Evolutionary conservation across 2,113 vertebrate species (phyloP).

Genomic region (Ctenomys sociabilis): DNA sequence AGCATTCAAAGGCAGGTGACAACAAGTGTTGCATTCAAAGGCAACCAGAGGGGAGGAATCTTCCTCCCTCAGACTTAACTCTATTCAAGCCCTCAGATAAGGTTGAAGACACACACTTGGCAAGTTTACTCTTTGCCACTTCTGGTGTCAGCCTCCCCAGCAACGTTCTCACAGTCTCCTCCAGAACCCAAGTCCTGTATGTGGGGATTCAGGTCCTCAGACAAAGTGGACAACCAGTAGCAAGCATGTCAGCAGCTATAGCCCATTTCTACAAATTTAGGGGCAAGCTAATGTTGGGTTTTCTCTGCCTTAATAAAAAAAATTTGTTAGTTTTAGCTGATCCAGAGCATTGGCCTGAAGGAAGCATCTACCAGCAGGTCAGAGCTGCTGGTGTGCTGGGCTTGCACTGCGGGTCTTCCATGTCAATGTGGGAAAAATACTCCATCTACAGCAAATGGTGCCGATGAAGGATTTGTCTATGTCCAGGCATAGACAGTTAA

Average conservation of each 20-base stretch:
- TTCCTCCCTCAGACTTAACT: neutral
- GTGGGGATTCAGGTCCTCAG: neutral
- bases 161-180: neutral
- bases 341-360: too few species aligned
- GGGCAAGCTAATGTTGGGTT: too few species aligned
- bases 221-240: neutral
- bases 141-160: neutral
- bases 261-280: neutral
- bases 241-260: neutral
- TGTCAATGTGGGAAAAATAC: too few species aligned
- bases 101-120: neutral
- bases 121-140: neutral
- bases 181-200: neutral
- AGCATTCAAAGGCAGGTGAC: neutral
- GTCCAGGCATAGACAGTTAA: too few species aligned
- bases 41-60: neutral
- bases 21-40: neutral
- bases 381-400: too few species aligned
- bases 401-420: too few species aligned
- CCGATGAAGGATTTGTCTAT: too few species aligned
- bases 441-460: too few species aligned
- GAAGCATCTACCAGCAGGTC: too few species aligned
- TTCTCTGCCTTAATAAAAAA: too few species aligned
- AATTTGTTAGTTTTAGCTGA: too few species aligned
- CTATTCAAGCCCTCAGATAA: neutral